phyloP scores from a whole-genome alignment of 2,113 vertebrate genomes.

The Meles meles region DNA sequence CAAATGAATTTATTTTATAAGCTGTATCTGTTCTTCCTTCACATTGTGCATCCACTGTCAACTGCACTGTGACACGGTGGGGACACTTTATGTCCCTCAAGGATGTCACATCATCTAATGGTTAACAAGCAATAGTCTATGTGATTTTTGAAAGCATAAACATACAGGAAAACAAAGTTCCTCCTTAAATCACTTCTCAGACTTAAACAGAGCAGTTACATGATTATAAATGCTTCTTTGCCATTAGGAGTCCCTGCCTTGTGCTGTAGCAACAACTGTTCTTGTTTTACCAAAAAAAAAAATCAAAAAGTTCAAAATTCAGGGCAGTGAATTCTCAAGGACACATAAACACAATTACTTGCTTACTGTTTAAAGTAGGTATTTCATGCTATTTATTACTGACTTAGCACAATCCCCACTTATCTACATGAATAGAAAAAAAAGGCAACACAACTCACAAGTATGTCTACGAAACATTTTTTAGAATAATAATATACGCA shows the following conservation, averaged over 20 bases:
- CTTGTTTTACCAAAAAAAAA: constrained; percentile 66
- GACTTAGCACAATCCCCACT: constrained; percentile 80
- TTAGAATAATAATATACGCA: neutral
- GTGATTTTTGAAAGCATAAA: neutral
- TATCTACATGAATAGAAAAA: constrained; percentile 54
- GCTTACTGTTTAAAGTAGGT: constrained; percentile 46
- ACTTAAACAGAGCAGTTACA: constrained; percentile 36
- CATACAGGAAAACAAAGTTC: constrained; percentile 23
- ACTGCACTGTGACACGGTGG: neutral
- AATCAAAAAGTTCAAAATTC: constrained; percentile 76
- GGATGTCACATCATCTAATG: neutral
- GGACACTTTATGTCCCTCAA: neutral
- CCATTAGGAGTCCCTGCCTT: constrained; percentile 62
- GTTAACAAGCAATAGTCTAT: neutral
- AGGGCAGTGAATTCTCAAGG: constrained; percentile 74
- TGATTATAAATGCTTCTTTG: constrained; percentile 67
- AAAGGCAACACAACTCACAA: constrained; percentile 63
- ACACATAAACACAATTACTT: constrained; percentile 73
- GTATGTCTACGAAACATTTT: constrained; percentile 48
- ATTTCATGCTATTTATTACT: constrained; percentile 77
- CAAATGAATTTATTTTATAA: neutral
- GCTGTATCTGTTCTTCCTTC: neutral
- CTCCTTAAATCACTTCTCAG: constrained; percentile 49
- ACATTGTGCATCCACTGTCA: neutral
- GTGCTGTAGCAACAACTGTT: constrained; percentile 66